Evolutionary conservation across 92 coral and sea anemone genomes (phyloP), one percentile per base, ranked within the genome.

Genomic region (Muricea muricata): DNA sequence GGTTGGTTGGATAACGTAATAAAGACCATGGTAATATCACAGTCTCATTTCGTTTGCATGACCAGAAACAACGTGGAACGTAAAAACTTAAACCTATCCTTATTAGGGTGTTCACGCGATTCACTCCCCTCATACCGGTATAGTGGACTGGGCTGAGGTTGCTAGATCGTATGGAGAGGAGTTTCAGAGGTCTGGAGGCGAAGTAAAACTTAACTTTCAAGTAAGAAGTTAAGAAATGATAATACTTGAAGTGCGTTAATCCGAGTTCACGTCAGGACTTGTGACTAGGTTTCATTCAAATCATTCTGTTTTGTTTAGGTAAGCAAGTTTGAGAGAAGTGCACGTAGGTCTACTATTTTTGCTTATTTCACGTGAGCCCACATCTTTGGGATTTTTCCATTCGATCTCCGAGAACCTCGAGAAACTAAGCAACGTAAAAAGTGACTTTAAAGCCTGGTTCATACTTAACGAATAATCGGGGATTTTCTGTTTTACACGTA

Each of bases 81-180:
- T 70, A 45, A 70, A 45, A 39, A 70, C 26, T 37, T 0, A n/a
- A 18, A 57, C 75, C 31, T 87, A 28, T 40, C 66, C 75, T 17
- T 37, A 4, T 4, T 45, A 97, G 99, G 99, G 99, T 46, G 42
- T 97, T 81, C 91, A 90, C 87, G 99, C 99, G 17, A 97, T 97
- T 28, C 81, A 90, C 37, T 97, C 99, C 47, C 99, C 99, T 24
- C 88, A 97, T 67, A 97, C 99, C 69, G 99, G 99, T 34, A 97
- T 97, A 30, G 75, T 97, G 40, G 99, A 97, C 86, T 97, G 99
- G 99, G 97, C 92, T 33, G 90, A 90, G 82, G 98, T 97, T 31
- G 94, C 98, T 25, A 87, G 78, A 63, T 90, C 89, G 13, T 97
- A 93, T 90, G 99, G 97, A 23, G 88, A 94, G 41, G 90, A 97